Evolutionary conservation across 2,797 vertebrate genomes (phyloP).

Genomic region (Lepilemur septentrionalis): DNA sequence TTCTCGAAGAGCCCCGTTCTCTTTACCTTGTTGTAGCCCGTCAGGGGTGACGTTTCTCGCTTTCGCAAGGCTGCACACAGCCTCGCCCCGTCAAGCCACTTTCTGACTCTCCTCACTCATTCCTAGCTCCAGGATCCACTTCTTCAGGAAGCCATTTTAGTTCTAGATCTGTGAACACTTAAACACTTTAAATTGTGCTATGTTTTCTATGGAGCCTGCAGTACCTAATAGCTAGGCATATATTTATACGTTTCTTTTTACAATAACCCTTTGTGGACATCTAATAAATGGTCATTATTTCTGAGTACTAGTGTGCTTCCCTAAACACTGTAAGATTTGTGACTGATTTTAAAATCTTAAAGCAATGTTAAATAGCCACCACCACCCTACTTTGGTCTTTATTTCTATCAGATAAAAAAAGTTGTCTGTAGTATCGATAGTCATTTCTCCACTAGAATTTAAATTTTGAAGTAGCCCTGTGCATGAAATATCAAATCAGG

Average conservation of each 20-base stretch:
- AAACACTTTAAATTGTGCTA: neutral
- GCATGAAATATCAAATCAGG: neutral
- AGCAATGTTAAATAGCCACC: neutral
- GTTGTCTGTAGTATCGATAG: neutral
- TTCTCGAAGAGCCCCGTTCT: neutral
- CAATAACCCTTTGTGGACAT: constrained; percentile 25
- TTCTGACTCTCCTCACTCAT: neutral
- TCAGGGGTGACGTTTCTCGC: neutral
- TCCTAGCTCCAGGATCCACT: neutral
- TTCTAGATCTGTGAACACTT: constrained; percentile 19
- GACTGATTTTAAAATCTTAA: constrained; percentile 23
- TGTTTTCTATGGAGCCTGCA: neutral
- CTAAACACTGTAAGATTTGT: constrained; percentile 33
- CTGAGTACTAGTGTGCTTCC: constrained; percentile 17
- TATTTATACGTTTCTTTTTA: constrained; percentile 57
- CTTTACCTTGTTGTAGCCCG: neutral
- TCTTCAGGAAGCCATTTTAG: constrained; percentile 42
- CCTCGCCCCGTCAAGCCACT: neutral
- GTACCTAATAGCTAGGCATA: constrained; percentile 2
- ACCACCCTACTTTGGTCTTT: neutral
- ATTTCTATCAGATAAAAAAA: neutral
- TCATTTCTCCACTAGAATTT: neutral
- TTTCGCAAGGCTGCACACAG: neutral
- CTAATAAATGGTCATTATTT: constrained; percentile 56
- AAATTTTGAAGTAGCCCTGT: neutral